phyloP scores from a whole-genome alignment of 2,888 invertebrate genomes.

The Oscheius sp. region DNA sequence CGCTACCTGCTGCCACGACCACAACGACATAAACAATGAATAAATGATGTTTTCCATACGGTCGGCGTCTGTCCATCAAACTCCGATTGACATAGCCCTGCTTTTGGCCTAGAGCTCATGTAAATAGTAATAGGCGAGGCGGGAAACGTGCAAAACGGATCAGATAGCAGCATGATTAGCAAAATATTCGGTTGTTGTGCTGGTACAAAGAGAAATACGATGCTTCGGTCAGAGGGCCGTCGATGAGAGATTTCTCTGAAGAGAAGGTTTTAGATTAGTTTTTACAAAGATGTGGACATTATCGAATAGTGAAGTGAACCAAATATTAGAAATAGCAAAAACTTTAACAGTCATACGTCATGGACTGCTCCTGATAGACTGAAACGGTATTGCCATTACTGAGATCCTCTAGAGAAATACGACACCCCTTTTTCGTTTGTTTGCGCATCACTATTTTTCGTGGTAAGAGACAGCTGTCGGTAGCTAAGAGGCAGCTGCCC shows the following conservation, averaged over 20 bases:
- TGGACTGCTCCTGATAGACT: too few species aligned
- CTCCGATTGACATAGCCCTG: constrained; percentile 31
- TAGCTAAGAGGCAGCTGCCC: constrained; percentile 25
- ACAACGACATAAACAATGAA: constrained; percentile 35
- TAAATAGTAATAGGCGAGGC: constrained; percentile 11
- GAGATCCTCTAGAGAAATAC: background rate
- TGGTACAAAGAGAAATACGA: too few species aligned
- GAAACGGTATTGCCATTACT: too few species aligned
- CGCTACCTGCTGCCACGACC: constrained; percentile 34
- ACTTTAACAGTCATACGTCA: too few species aligned
- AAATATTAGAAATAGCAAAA: too few species aligned
- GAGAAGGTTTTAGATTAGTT: background rate
- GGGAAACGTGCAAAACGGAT: too few species aligned
- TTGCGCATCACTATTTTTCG: constrained; percentile 1
- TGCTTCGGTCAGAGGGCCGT: too few species aligned
- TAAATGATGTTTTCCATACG: constrained; percentile 33
- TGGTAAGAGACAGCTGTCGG: constrained; percentile 26
- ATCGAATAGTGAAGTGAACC: too few species aligned
- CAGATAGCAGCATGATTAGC: background rate
- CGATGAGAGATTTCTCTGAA: background rate
- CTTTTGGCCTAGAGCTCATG: constrained; percentile 2
- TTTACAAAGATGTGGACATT: background rate
- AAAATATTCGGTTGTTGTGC: background rate
- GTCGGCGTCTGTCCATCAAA: constrained; percentile 35
- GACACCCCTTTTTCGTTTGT: background rate